Base-by-base conservation (phyloP, 1,140 invertebrate species). In the Cyphomyrmex costatus region DNA sequence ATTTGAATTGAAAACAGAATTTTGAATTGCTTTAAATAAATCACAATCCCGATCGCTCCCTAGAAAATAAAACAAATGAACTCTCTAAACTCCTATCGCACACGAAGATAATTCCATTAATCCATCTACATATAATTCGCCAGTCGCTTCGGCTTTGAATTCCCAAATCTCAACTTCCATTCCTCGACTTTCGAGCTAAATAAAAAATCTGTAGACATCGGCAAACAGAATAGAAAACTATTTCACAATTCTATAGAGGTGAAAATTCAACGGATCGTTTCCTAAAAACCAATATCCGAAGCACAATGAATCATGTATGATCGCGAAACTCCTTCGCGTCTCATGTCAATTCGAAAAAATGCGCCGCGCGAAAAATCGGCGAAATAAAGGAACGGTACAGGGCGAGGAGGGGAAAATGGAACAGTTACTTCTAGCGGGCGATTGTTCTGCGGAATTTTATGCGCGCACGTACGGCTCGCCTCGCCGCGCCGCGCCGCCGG, bases 381-480 rank as follows among this genome's bases (percentile, higher is more conserved):
- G 24, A 21, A 33, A 83, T 60, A 46, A 73, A 71, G 53, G 27
- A 73, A 6, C 30, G 0, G 46, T 33, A 19, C 33, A 24, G 10
- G 56, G 21, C 10, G 21, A 27, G 36, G 19, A 16, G 66, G 0
- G 1, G 30, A 27, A n/a, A n/a, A 56, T 42, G 21, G 30, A 73
- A 36, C 36, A 27, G 79, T 83, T 83, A 83, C 53, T 60, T 83
- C 36, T 21, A 4, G 68, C 78, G 42, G 53, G 65, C 65, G 51
- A 82, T 82, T 82, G 79, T 82, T 60, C 70, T 10, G 79, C 66
- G 66, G 66, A 82, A 83, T 83, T 83, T 83, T 83, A 60, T 73
- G 56, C 68, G 68, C 27, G 36, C 51, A n/a, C 61, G 16, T 6
- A 49, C 46, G 19, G 16, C 24, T 5, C 19, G 60, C 33, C n/a